phyloP scores from a whole-genome alignment of 2,888 invertebrate genomes.

The Cantharis rufa region DNA sequence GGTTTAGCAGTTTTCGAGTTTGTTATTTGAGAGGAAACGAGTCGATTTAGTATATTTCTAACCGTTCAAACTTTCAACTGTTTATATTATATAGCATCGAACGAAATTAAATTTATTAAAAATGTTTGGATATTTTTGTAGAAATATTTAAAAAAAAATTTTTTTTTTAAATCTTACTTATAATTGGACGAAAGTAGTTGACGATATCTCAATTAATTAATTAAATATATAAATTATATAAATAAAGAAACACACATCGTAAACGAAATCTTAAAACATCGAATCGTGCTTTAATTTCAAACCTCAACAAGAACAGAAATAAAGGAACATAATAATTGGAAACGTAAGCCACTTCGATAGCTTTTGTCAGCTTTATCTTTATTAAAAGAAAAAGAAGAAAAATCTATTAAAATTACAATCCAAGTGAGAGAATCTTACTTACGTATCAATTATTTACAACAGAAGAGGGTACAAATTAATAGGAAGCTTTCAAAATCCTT shows the following conservation, averaged over 20 bases:
- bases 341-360: neutral
- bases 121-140: neutral
- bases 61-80: neutral
- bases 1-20: neutral
- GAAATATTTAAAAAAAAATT: neutral
- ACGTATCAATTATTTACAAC: neutral
- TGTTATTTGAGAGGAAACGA: neutral
- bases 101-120: neutral
- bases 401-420: neutral
- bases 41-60: neutral
- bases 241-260: too few relatives aligned
- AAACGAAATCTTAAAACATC: neutral
- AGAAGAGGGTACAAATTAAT: slow-evolving; percentile 15
- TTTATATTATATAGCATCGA: too few relatives aligned
- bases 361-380: neutral
- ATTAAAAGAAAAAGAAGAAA: neutral
- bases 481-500: slow-evolving; percentile 16
- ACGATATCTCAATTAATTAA: too few relatives aligned
- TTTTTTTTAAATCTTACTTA: too few relatives aligned
- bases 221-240: too few relatives aligned
- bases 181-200: too few relatives aligned
- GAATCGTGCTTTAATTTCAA: neutral
- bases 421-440: neutral
- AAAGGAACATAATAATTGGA: neutral
- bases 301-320: neutral